Evolutionary conservation across 2,888 invertebrate genomes (phyloP).

Genomic region (Andrena chrysosceles): DNA sequence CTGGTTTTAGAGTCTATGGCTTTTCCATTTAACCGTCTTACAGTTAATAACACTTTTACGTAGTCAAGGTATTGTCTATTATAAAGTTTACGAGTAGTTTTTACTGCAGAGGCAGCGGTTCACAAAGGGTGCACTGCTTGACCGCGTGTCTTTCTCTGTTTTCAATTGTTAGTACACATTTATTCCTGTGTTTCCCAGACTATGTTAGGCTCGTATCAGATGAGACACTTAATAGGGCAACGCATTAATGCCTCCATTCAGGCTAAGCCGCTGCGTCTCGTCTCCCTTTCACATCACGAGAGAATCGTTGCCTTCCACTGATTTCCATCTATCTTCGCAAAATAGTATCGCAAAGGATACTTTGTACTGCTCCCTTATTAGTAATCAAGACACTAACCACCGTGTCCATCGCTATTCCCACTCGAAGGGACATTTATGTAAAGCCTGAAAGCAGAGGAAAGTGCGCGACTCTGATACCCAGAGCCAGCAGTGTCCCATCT

Average conservation of each 20-base stretch:
- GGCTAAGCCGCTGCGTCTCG: background rate
- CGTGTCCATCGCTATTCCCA: background rate
- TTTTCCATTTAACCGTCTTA: constrained; percentile 62
- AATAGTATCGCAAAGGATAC: background rate
- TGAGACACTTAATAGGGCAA: background rate
- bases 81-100: constrained; percentile 71
- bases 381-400: background rate
- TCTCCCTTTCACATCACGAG: background rate
- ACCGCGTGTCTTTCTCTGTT: constrained; percentile 39
- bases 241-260: background rate
- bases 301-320: too few relatives aligned
- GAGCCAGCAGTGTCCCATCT: background rate
- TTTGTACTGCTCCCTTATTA: background rate
- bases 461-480: background rate
- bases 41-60: constrained; percentile 71
- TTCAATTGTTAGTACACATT: constrained; percentile 35
- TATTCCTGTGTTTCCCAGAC: constrained; percentile 23
- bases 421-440: background rate
- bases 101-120: constrained; percentile 56
- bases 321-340: background rate
- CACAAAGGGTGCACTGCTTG: constrained; percentile 49
- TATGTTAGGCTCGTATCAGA: constrained; percentile 5
- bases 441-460: background rate
- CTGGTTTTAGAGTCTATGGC: constrained; percentile 62
- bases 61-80: constrained; percentile 81